Percentiles rank a stretch among this genome's conserved stretches.
phyloP scores from a whole-genome alignment of 2,113 vertebrate genomes.

The Talpa occidentalis region DNA sequence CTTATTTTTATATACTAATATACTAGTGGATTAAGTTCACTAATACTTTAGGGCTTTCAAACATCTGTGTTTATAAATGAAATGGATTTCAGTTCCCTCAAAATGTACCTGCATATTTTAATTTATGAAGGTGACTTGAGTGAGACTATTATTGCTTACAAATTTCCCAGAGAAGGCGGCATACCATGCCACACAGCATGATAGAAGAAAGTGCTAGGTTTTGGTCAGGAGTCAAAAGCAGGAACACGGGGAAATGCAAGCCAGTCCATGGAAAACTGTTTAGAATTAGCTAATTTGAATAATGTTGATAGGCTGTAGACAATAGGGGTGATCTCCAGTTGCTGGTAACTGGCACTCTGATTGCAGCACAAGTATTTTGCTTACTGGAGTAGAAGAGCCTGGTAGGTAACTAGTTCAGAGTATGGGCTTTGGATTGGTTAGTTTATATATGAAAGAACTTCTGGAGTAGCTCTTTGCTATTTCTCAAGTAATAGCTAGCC shows the following conservation, averaged over 20 bases:
- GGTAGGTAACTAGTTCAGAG: neutral
- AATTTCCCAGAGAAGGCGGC: neutral
- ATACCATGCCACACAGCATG: neutral
- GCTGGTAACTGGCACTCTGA: neutral
- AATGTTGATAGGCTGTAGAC: neutral
- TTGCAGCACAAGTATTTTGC: neutral
- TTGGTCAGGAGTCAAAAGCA: neutral
- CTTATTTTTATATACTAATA: slow-evolving; percentile 1
- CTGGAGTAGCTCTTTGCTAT: neutral
- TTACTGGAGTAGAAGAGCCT: neutral
- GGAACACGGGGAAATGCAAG: neutral
- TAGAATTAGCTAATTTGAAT: neutral
- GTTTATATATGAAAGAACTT: neutral
- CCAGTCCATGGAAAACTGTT: neutral
- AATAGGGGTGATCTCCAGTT: neutral
- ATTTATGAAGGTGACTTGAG: neutral
- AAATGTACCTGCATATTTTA: neutral
- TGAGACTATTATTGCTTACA: neutral
- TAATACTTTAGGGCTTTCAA: neutral
- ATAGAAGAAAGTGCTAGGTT: neutral
- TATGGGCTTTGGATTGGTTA: neutral
- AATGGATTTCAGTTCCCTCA: neutral
- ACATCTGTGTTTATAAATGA: neutral
- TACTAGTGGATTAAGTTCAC: neutral
- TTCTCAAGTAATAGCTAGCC: neutral